Evolutionary conservation across 2,113 vertebrate species (phyloP), one percentile per base, ranked within the genome.

Genomic region (Etheostoma spectabile): DNA sequence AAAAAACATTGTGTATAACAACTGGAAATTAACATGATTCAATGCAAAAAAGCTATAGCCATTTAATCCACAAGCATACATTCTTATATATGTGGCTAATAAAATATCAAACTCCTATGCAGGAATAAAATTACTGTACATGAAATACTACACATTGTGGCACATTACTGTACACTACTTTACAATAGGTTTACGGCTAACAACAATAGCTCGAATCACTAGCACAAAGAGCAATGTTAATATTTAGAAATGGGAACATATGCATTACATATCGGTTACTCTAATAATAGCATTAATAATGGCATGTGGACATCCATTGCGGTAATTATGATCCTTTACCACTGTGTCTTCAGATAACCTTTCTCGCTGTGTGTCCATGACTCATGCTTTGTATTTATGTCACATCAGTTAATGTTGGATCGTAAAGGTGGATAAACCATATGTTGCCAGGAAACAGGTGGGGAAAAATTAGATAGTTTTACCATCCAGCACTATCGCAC

Each of bases 271-370:
- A n/a, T 30, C 18, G 0, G 6, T 27, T 42, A 14, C 22, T 80
- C 61, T 57, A 51, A 35, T 77, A 49, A 63, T 13, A 27, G 30
- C 57, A 52, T 0, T 57, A 51, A 35, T 77, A 49, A 59, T 13
- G n/a, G 30, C 57, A 52, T 0, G 10, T 49, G n/a, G 35, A 45
- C 57, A 30, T 46, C 65, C 65, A 22, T 19, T 76, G 56, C 55
- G 46, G 18, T 72, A 18, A 61, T 69, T 71, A 83, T 90, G 53
- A 73, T 74, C 55, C 38, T 61, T 59, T 7, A 27, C 13, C 8
- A 4, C 35, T 8, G 11, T 51, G 5, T 74, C 27, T 42, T 65
- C 56, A 52, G 69, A 66, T 73, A 61, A 76, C 79, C 78, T 84
- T 62, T 21, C 7, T 21, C 30, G 22, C 38, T 7, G 53, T 68